phyloP scores from a whole-genome alignment of 2,797 vertebrate species.

The Forpus xanthops region DNA sequence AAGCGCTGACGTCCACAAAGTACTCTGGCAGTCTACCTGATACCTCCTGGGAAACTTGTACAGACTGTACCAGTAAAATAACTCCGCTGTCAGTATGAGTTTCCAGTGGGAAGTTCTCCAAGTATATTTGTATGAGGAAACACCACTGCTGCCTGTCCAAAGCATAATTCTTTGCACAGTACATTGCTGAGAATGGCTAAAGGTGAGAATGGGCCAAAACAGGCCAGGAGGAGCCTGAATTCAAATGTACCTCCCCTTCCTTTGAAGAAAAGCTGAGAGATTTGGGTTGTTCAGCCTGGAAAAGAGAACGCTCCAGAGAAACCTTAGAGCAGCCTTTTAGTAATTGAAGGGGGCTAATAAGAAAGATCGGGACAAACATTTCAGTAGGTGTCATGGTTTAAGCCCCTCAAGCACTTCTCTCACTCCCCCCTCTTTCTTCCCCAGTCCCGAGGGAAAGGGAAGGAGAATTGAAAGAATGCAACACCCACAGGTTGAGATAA shows the following conservation, averaged over 20 bases:
- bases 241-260: background rate
- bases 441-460: too few relatives aligned
- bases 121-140: background rate
- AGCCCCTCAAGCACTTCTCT: too few relatives aligned
- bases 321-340: background rate
- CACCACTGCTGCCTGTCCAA: background rate
- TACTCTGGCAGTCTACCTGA: background rate
- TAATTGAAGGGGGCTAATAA: background rate
- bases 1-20: background rate
- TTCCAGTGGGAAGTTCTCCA: background rate
- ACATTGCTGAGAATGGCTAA: background rate
- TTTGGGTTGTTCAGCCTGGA: background rate
- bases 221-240: background rate
- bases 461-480: too few relatives aligned
- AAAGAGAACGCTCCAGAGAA: background rate
- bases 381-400: too few relatives aligned
- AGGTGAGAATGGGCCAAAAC: background rate
- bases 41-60: background rate
- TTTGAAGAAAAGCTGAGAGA: background rate
- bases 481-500: too few relatives aligned
- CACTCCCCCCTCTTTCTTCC: too few relatives aligned
- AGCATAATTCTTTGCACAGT: background rate
- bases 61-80: background rate
- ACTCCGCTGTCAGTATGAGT: background rate
- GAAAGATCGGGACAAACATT: background rate